phyloP scores from a whole-genome alignment of 2,888 invertebrate genomes.

The Mythimna ferrago region DNA sequence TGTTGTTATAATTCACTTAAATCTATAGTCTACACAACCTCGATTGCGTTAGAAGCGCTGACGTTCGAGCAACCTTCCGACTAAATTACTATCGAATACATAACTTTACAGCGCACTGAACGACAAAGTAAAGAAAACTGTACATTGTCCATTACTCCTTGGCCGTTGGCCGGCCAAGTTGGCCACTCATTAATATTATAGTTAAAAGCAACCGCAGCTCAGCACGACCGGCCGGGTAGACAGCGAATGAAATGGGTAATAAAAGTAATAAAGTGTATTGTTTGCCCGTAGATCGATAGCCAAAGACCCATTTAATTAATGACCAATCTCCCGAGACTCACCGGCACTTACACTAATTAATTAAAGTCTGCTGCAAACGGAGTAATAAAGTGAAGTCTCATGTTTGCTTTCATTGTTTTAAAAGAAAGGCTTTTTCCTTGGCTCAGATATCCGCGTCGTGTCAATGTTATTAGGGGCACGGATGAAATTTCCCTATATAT shows the following conservation, averaged over 20 bases:
- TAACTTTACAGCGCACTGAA: conserved; percentile 49
- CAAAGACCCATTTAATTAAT: conserved; percentile 88
- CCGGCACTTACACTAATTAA: conserved; percentile 89
- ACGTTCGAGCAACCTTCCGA: conserved; percentile 48
- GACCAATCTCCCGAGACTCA: conserved; percentile 88
- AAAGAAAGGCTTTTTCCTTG: conserved; percentile 63
- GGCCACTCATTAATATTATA: conserved; percentile 71
- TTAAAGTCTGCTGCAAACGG: conserved; percentile 83
- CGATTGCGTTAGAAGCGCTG: conserved; percentile 50
- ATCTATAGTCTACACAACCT: conserved; percentile 39
- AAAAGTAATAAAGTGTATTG: conserved; percentile 88
- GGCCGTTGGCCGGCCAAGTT: conserved; percentile 50
- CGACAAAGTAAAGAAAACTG: conserved; percentile 65
- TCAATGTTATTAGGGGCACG: conserved; percentile 62
- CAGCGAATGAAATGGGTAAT: conserved; percentile 83
- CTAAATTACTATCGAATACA: conserved; percentile 49
- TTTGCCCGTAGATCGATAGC: conserved; percentile 86
- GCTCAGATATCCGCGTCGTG: conserved; percentile 49
- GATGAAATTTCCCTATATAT: conserved; percentile 70
- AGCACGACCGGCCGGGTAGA: conserved; percentile 67
- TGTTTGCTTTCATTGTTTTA: conserved; percentile 77
- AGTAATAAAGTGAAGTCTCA: conserved; percentile 80
- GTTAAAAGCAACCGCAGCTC: conserved; percentile 74
- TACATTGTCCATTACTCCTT: conserved; percentile 65
- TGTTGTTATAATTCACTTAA: conserved; percentile 55